Evolutionary conservation across 2,888 invertebrate genomes (phyloP), one percentile per base, ranked within the genome.

Genomic region (Philhelius pedissequus): DNA sequence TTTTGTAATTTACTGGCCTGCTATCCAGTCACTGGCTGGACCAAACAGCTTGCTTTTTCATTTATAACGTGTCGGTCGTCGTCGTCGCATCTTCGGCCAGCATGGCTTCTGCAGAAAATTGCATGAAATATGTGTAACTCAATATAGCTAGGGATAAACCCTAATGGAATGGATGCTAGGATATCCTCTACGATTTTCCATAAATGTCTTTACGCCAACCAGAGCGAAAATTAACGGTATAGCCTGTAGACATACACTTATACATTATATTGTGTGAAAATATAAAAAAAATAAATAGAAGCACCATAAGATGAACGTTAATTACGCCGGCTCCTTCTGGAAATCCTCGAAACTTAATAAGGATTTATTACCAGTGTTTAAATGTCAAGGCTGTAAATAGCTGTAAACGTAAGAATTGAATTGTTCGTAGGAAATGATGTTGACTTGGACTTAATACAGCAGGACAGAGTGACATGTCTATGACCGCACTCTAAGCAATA

Each of bases 301-400:
- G 54, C 52, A 73, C 27, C 18, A 22, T 25, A 22, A 18, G 71
- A 71, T 43, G 52, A 77, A 82, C 68, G 73, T 83, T 83, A 83
- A 83, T 83, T 78, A 83, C 78, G 43, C 11, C 40, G 15, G 30
- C 20, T 56, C 54, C 68, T 68, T 54, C 60, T 40, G 20, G 48
- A 62, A 69, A 62, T 58, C 52, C 70, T 40, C 22, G 43, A 52
- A 52, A 73, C 68, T 52, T 62, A 45, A 68, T 71, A 25, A 69
- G 78, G 58, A 83, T 83, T 83, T 83, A 83, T 83, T 78, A 56
- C 50, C 78, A 40, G 52, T 74, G 22, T 78, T 69, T 62, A 54
- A 69, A 64, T 78, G 68, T 68, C 78, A 83, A 62, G 62, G 25
- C 32, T 64, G 20, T 32, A n/a, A 30, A 32, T 35, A 7, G 35